These are phyloP conservation scores for Ferdinandea cuprea DNA, from an alignment of 2,888 invertebrate species.

Conservation along the genomic window DNA sequence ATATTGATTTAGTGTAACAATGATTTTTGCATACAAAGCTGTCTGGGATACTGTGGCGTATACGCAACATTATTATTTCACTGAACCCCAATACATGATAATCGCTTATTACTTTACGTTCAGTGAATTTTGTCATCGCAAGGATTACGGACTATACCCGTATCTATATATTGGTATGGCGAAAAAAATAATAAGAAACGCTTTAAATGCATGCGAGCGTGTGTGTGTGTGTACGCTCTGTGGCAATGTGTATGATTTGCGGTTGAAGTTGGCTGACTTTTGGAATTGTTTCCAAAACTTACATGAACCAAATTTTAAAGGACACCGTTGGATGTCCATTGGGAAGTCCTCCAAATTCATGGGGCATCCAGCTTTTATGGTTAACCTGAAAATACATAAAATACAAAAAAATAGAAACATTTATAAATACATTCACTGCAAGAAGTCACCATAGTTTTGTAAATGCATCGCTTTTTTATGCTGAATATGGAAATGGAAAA, in stretches of 20 bases:
- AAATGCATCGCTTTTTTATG: conserved; percentile 1
- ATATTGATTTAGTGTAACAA: conserved; percentile 28
- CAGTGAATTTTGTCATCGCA: conserved; percentile 29
- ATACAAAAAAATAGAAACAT: conserved; percentile 15
- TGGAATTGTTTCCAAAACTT: conserved; percentile 82
- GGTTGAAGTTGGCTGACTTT: conserved; percentile 35
- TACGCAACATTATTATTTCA: conserved; percentile 47
- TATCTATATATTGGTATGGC: neutral
- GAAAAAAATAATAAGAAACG: conserved; percentile 45
- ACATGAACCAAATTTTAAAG: conserved; percentile 92
- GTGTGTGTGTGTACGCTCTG: neutral
- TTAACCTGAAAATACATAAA: conserved; percentile 85
- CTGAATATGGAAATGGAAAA: conserved; percentile 30
- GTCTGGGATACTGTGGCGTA: conserved; percentile 40
- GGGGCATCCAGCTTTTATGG: conserved; percentile 92
- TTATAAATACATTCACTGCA: conserved; percentile 1
- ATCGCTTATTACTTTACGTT: conserved; percentile 62
- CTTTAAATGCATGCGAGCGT: conserved; percentile 68
- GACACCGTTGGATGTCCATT: conserved; percentile 92
- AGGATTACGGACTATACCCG: conserved; percentile 29
- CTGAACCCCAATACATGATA: conserved; percentile 57
- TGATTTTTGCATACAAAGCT: conserved; percentile 11
- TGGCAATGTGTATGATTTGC: conserved; percentile 39
- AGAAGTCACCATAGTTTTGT: conserved; percentile 5
- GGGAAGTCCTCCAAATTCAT: conserved; percentile 94